Conservation (phyloP, 2,797 vertebrate genomes). For the Poliocrania exsul region DNA sequence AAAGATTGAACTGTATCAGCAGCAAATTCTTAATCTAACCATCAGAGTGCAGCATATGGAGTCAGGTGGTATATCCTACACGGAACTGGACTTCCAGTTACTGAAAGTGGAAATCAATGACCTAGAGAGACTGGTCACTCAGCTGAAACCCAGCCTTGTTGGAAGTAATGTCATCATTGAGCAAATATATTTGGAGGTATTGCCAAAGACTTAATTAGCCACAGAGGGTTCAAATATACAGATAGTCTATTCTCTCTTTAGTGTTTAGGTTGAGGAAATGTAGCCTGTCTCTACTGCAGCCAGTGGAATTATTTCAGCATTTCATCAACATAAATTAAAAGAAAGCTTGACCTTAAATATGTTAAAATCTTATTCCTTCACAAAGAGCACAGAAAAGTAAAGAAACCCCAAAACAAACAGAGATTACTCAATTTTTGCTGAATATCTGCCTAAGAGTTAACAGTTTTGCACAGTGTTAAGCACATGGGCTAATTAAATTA, state of each 20-base stretch:
- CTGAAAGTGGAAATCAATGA: slow-evolving; percentile 83
- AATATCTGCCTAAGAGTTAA: background rate
- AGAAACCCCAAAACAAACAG: background rate
- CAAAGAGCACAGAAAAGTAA: background rate
- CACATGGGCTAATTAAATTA: background rate
- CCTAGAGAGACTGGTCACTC: slow-evolving; percentile 80
- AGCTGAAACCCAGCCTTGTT: slow-evolving; percentile 75
- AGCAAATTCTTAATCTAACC: slow-evolving; percentile 80
- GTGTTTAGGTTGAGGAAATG: background rate
- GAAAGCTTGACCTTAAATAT: background rate
- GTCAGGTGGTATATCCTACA: slow-evolving; percentile 74
- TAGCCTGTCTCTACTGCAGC: background rate
- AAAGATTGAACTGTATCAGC: slow-evolving; percentile 77
- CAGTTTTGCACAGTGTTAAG: background rate
- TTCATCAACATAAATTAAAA: slow-evolving; percentile 29
- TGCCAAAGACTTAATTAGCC: background rate
- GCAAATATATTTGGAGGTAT: slow-evolving; percentile 84
- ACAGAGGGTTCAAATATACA: background rate
- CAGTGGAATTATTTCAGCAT: background rate
- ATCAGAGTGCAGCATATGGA: slow-evolving; percentile 78
- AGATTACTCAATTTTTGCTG: background rate
- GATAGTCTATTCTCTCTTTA: background rate
- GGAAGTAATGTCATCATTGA: slow-evolving; percentile 76
- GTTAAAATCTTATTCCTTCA: background rate
- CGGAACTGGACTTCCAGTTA: slow-evolving; percentile 87